Base-by-base conservation (phyloP, 2,113 vertebrate genomes). In the Mastomys coucha region DNA sequence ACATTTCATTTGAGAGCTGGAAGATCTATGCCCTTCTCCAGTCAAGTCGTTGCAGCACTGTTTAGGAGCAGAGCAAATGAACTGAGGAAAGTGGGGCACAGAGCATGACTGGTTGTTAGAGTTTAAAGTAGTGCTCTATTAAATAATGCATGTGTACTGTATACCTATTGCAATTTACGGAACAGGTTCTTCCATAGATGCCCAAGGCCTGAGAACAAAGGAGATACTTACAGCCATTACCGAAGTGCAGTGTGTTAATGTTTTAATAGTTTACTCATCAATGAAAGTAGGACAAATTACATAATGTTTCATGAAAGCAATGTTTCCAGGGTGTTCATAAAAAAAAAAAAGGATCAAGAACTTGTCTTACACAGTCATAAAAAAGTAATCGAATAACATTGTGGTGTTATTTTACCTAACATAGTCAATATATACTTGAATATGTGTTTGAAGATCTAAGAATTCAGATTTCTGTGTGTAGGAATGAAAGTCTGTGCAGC, bases 141-240 rank as follows among this genome's bases (percentile, higher is more conserved):
- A 93, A 85, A 93, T 95, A 95, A 95, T 97, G 10, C 78, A 97
- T 58, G 56, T 39, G 63, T 76, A 65, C 51, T 91, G 87, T 13
- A 63, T 81, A 76, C 20, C 87, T 84, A 90, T 88, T 90, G 72
- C 22, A 51, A 72, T 49, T 81, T 93, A 72, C 53, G 86, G 70
- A 92, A 56, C 14, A 85, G 24, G 3, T 86, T 94, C 36, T 89
- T 96, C 16, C n/a, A 49, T 33, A 87, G 72, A 84, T 93, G 73
- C 76, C 63, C 26, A 53, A 65, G 60, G 87, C 76, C 67, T 80
- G 26, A 89, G 65, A 67, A 89, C 82, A 95, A 94, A 94, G 73
- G 81, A 92, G 26, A 90, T 33, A 72, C 31, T 91, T 80, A 84
- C 22, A 92, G 63, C 75, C 24, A 39, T 88, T 91, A 75, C 22